Base-by-base conservation (phyloP, 2,797 vertebrate species). In the Carapus acus region DNA sequence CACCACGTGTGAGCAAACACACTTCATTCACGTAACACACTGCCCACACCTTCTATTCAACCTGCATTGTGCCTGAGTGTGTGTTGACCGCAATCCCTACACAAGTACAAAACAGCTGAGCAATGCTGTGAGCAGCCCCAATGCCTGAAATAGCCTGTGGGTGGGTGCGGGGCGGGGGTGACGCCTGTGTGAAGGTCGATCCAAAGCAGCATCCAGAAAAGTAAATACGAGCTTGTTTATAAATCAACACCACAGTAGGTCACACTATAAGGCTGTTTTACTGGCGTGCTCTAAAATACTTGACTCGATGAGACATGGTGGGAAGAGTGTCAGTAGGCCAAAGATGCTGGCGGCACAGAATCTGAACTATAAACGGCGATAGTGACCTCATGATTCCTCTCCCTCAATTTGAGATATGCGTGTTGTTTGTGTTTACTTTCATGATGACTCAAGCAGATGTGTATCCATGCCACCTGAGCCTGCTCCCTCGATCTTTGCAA, bases 101-200 rank as follows among this genome's bases (percentile, higher is more conserved):
- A 61, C 78, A 44, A 48, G 74, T 31, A 50, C 73, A 46, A 49
- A 82, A 83, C 81, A 82, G 77, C 77, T 71, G 71, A 81, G 78
- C 74, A 73, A 74, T 61, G 53, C 69, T 67, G 46, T 40, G 48
- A 63, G 49, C 29, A 39, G 66, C 54, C 55, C 62, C 36, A 20
- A 36, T 4, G 65, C 85, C 83, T 79, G 79, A 88, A 88, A 89
- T 90, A 79, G 75, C 52, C 68, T 65, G 65, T 9, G 4, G 24
- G 24, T 4, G 24, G 24, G 24, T 9, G 67, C 70, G 80, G 19
- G 14, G 41, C 83, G 49, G 65, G 77, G 82, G 77, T 78, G 74
- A 67, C 81, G 67, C 62, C 73, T 84, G 84, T 58, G 43, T 49
- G 89, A 91, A 92, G 91, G 89, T 91, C 85, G 62, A 47, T 20